phyloP scores from a whole-genome alignment of 2,797 vertebrate genomes.

The Triplophysa bombifrons region DNA sequence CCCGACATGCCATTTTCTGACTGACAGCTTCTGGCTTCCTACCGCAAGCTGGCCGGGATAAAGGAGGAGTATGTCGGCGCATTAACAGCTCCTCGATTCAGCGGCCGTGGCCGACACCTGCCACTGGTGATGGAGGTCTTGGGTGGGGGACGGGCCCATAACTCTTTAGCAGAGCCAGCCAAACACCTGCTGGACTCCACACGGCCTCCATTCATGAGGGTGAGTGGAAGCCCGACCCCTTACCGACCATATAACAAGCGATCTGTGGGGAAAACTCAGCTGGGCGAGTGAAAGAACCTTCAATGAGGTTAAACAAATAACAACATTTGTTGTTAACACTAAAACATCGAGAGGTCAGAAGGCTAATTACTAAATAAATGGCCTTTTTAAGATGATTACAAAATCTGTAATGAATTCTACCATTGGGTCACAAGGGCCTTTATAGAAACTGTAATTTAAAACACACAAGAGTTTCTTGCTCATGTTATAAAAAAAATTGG shows the following conservation, averaged over 20 bases:
- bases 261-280: constrained; percentile 1
- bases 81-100: constrained; percentile 43
- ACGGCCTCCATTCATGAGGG: constrained; percentile 41
- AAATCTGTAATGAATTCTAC: background rate
- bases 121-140: constrained; percentile 48
- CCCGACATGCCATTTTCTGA: constrained; percentile 54
- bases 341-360: background rate
- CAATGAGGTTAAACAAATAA: constrained; percentile 6
- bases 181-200: constrained; percentile 46
- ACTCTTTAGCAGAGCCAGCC: constrained; percentile 36
- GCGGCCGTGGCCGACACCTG: constrained; percentile 34
- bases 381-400: background rate
- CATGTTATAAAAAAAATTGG: too few species aligned
- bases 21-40: constrained; percentile 48
- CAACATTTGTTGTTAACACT: background rate
- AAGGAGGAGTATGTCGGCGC: constrained; percentile 44
- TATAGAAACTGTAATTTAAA: background rate
- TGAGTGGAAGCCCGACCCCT: constrained; percentile 33
- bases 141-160: constrained; percentile 25
- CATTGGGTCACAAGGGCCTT: background rate
- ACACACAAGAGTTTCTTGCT: background rate
- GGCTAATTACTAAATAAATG: constrained; percentile 5
- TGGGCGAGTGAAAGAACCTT: background rate
- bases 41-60: constrained; percentile 33
- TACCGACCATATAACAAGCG: constrained; percentile 8